Percentiles rank a stretch among this genome's conserved stretches.
Conservation (phyloP, 2,888 invertebrate genomes). For the Drosophila melanosoma region DNA sequence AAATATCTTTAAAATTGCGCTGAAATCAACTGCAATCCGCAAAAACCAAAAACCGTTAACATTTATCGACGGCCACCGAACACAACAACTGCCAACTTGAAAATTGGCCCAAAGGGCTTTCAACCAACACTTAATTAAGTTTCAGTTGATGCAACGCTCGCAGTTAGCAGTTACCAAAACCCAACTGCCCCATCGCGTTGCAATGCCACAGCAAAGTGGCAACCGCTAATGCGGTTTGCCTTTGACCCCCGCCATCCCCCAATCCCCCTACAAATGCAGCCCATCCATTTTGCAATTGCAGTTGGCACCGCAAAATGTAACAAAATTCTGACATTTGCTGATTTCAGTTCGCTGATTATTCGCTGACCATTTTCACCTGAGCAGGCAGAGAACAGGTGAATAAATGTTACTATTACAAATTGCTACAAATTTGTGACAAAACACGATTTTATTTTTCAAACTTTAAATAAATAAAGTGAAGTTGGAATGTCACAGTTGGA, state of each 20-base stretch:
- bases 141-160: conserved; percentile 42
- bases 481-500: background rate
- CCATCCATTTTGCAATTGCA: conserved; percentile 8
- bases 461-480: conserved; percentile 56
- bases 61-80: conserved; percentile 51
- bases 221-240: conserved; percentile 64
- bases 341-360: conserved; percentile 64
- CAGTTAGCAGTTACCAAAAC: background rate
- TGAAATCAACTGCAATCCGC: conserved; percentile 41
- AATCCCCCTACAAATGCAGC: background rate
- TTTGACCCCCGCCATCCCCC: background rate
- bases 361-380: conserved; percentile 31
- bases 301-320: conserved; percentile 30
- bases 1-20: background rate
- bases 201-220: conserved; percentile 60
- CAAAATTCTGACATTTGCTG: conserved; percentile 51
- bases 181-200: background rate
- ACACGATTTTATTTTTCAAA: conserved; percentile 20
- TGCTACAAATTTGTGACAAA: conserved; percentile 52
- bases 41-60: conserved; percentile 52
- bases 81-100: conserved; percentile 40
- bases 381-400: background rate
- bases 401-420: conserved; percentile 35
- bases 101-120: conserved; percentile 32
- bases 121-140: conserved; percentile 70